Percentiles rank a stretch among this genome's conserved stretches.
Evolutionary conservation across 1,140 invertebrate genomes (phyloP).

Genomic region (Tribolium madens): DNA sequence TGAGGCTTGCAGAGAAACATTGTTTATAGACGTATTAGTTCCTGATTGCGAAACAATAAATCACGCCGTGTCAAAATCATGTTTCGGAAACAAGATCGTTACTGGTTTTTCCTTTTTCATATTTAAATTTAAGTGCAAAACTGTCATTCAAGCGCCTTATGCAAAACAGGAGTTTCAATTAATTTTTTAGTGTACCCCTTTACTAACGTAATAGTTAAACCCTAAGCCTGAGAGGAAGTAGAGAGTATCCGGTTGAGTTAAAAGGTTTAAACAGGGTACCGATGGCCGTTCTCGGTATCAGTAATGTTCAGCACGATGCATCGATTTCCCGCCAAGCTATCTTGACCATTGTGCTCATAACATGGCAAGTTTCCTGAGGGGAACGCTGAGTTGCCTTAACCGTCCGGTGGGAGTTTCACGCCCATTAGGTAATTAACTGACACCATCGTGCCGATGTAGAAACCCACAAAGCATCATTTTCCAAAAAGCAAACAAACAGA

Average conservation of each 20-base stretch:
- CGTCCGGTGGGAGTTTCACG: slow-evolving; percentile 42
- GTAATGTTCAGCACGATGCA: slow-evolving; percentile 39
- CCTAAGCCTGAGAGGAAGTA: slow-evolving; percentile 13
- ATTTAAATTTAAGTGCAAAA: neutral
- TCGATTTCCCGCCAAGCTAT: slow-evolving; percentile 44
- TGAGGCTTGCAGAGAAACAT: slow-evolving; percentile 20
- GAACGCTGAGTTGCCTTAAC: slow-evolving; percentile 28
- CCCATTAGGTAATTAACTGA: slow-evolving; percentile 46
- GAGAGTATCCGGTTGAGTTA: slow-evolving; percentile 27
- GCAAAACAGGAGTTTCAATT: slow-evolving; percentile 4
- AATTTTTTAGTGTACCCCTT: slow-evolving; percentile 7
- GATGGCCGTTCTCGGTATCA: slow-evolving; percentile 40
- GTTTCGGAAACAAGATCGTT: neutral
- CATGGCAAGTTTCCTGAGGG: slow-evolving; percentile 41
- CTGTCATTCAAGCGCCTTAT: neutral
- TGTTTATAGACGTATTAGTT: slow-evolving; percentile 39
- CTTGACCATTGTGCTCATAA: slow-evolving; percentile 46
- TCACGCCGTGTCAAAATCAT: slow-evolving; percentile 6
- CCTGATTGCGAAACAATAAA: slow-evolving; percentile 27
- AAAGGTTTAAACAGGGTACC: slow-evolving; percentile 41
- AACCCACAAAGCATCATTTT: slow-evolving; percentile 5
- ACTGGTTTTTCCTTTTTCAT: neutral
- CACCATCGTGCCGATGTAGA: slow-evolving; percentile 14
- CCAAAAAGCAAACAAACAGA: neutral
- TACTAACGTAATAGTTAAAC: slow-evolving; percentile 36